Evolutionary conservation across 2,113 vertebrate genomes (phyloP), one percentile per base, ranked within the genome.

Genomic region (cattle (Bos taurus)): DNA sequence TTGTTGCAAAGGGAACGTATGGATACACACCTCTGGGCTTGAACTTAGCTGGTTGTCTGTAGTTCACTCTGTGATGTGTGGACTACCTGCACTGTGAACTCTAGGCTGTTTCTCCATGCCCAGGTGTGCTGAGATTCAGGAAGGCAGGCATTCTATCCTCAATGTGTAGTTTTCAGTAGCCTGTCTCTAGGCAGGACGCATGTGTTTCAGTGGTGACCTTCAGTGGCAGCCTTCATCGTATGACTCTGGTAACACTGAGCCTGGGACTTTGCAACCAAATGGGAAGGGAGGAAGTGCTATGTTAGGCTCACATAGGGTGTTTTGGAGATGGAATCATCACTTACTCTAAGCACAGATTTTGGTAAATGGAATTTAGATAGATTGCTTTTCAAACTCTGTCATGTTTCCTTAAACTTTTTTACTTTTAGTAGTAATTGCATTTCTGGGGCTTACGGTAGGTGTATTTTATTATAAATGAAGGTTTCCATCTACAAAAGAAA

Each of bases 381-480:
- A 88, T 86, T 93, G 40, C 93, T 97, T 96, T 97, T 74, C 17
- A 84, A 67, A 64, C 74, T 84, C 62, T 15, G 50, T 91, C 54
- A 54, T 92, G 80, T 95, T 90, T 90, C 84, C 64, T 96, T 89
- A 80, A 91, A 81, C 46, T 52, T 97, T 94, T 95, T 88, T 30
- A 80, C 78, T 95, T 97, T 89, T 77, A 81, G 59, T 88, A 90
- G 85, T 91, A 92, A 95, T 97, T 56, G 57, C 33, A 77, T 93
- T 82, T 77, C 71, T 48, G 43, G 40, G 94, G 83, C 97, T 96
- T 95, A 83, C 13, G 56, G 74, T 96, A 81, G 67, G 36, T 71
- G n/a, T 23, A 89, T 96, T 96, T 88, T 93, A 28, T 97, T 95
- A 90, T 64, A 98, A 96, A 91, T 93, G 85, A 87, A 43, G 43